A percentile compares a stretch with the other conserved stretches of the same genome.
Conservation (phyloP, 2,888 invertebrate genomes). For the Cheilosia vernalis region DNA sequence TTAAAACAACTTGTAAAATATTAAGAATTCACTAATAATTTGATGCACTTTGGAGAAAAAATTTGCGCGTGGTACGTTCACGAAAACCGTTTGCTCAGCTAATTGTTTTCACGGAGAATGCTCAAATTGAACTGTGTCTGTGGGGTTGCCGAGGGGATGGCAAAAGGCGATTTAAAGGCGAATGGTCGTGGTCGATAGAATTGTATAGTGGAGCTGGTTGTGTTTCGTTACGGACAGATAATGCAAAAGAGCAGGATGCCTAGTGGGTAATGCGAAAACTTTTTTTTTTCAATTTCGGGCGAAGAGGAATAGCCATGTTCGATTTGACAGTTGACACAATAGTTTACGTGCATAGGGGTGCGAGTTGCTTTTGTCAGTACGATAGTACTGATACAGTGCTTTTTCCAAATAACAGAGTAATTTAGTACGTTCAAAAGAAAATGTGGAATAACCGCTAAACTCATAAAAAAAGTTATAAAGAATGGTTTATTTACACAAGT, state of each 20-base stretch:
- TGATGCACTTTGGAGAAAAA: slow-evolving; percentile 22
- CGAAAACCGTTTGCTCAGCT: slow-evolving; percentile 18
- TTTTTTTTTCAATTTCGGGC: not conserved
- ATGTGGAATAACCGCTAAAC: too few relatives aligned
- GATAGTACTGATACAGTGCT: too few relatives aligned
- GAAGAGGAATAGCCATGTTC: too few relatives aligned
- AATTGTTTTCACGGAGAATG: slow-evolving; percentile 57
- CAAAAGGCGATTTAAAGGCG: slow-evolving; percentile 24
- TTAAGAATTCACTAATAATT: not conserved
- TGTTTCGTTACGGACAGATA: slow-evolving; percentile 24
- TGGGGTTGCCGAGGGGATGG: too few relatives aligned
- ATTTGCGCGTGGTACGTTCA: slow-evolving; percentile 54
- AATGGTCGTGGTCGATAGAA: slow-evolving; percentile 28
- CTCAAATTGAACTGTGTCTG: slow-evolving; percentile 60
- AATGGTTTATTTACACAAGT: too few relatives aligned
- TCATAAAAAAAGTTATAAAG: too few relatives aligned
- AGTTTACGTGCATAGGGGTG: too few relatives aligned
- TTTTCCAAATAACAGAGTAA: too few relatives aligned
- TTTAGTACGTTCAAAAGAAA: too few relatives aligned
- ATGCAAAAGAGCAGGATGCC: not conserved
- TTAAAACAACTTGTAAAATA: slow-evolving; percentile 1
- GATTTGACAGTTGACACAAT: too few relatives aligned
- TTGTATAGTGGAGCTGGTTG: slow-evolving; percentile 15
- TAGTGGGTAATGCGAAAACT: not conserved
- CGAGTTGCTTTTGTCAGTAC: too few relatives aligned